Evolutionary conservation across 1,140 invertebrate species (phyloP).

Genomic region (Chlorops oryzae): DNA sequence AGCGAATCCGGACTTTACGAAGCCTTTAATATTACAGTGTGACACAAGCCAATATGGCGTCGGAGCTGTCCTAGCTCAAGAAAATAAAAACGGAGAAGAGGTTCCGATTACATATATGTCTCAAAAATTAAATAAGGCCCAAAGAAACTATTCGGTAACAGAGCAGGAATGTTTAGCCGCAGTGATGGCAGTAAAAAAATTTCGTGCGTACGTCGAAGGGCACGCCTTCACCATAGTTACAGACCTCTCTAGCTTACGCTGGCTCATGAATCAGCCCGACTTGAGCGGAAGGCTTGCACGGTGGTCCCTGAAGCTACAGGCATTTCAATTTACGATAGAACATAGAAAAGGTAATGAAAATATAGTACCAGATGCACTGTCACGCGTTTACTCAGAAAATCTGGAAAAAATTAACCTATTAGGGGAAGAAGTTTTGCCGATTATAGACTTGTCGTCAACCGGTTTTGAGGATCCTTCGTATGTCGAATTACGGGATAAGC

Average conservation of each 20-base stretch:
- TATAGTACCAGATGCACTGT: conserved; percentile 13
- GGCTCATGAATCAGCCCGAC: conserved; percentile 44
- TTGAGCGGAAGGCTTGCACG: conserved; percentile 27
- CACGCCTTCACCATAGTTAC: conserved; percentile 39
- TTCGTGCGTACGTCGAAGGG: conserved; percentile 45
- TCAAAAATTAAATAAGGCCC: conserved; percentile 11
- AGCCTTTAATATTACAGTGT: conserved; percentile 14
- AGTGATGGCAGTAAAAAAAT: conserved; percentile 25
- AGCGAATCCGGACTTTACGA: conserved; percentile 18
- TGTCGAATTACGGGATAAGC: background rate
- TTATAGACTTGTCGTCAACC: background rate
- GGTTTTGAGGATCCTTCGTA: background rate
- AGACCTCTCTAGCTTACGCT: conserved; percentile 25
- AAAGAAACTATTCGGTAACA: conserved; percentile 9
- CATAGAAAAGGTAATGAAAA: conserved; percentile 28
- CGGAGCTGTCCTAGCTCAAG: conserved; percentile 4
- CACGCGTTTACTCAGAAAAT: background rate
- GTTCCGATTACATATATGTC: conserved; percentile 5
- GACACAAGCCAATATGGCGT: conserved; percentile 12
- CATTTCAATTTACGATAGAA: conserved; percentile 32
- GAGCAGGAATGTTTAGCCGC: conserved; percentile 11
- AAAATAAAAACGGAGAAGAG: conserved; percentile 4
- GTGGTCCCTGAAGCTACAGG: conserved; percentile 28
- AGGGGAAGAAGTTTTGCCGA: background rate
- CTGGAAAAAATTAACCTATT: background rate